Evolutionary conservation across 2,888 invertebrate genomes (phyloP).

Genomic region (Dicyrtoma fusca): DNA sequence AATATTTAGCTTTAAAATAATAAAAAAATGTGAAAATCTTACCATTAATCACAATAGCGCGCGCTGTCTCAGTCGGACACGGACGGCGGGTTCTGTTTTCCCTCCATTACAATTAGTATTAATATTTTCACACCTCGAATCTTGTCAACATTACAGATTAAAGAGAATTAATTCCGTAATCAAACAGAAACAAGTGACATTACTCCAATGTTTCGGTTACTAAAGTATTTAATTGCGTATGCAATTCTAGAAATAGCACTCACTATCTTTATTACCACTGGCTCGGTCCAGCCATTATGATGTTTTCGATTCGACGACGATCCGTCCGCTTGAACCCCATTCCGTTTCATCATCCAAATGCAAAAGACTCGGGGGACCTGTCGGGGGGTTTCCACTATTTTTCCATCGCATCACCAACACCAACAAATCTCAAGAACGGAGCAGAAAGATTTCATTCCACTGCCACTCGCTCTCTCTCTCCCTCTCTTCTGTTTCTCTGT

Average conservation of each 20-base stretch:
- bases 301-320: conserved; percentile 21
- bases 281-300: conserved; percentile 25
- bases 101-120: conserved; percentile 18
- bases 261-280: conserved; percentile 6
- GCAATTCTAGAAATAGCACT: conserved; percentile 5
- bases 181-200: conserved; percentile 20
- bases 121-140: not conserved
- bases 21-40: conserved; percentile 10
- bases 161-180: not conserved
- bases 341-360: conserved; percentile 4
- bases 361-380: not conserved
- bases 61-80: conserved; percentile 19
- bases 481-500: not conserved
- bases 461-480: no score
- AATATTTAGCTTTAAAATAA: no score
- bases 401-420: no score
- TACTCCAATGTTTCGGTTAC: conserved; percentile 8
- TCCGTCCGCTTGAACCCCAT: conserved; percentile 6
- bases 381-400: no score
- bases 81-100: conserved; percentile 31
- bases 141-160: not conserved
- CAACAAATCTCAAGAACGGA: no score
- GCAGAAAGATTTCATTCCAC: no score
- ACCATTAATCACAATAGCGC: conserved; percentile 27
- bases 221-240: not conserved